Base-by-base conservation (phyloP, 64 coral and sea anemone genomes). In the Exaiptasia diaphana region DNA sequence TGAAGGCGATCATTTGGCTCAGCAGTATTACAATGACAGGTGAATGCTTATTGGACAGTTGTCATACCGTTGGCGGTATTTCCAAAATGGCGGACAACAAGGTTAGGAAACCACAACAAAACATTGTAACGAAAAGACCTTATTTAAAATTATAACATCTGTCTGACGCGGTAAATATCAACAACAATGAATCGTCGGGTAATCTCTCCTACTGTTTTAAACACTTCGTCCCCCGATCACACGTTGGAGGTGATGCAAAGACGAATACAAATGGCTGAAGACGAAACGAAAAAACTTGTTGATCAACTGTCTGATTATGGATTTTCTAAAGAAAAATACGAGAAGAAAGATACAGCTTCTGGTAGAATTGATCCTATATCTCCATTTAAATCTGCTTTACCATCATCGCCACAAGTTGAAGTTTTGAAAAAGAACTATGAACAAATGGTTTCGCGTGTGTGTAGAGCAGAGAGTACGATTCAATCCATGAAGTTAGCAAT, bases 401-500 rank as follows among this genome's bases (percentile, higher is more conserved):
- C 74, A 15, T 58, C 50, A n/a, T 78, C 74, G 12, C 78, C 83
- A 38, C 77, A 97, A 74, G 58, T 87, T 5, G 93, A 97, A 42
- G 29, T 91, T 18, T 78, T 97, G 10, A 82, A 97, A 55, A 85
- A 86, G n/a, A 91, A 97, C 27, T 97, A 97, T 46, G 88, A 97
- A 35, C 77, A 74, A 83, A 86, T 97, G 88, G 93, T 97, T 14
- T 45, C 88, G 1, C 73, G 93, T 38, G 93, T 97, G 82, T 97
- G 93, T 57, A 83, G 93, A 3, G 77, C 88, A 28, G 93, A 97
- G 57, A 97, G 93, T 43, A 97, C 88, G 11, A 91, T 97, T 36
- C 93, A 97, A 34, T 97, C 93, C 11, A 74, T 97, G 59, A 97
- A 97, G 80, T 83, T 97, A 24, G 93, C 93, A 5, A 83, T 87